These are phyloP conservation scores for Papilio machaon DNA, from an alignment of 1,140 invertebrate species.

Conservation along the genomic window DNA sequence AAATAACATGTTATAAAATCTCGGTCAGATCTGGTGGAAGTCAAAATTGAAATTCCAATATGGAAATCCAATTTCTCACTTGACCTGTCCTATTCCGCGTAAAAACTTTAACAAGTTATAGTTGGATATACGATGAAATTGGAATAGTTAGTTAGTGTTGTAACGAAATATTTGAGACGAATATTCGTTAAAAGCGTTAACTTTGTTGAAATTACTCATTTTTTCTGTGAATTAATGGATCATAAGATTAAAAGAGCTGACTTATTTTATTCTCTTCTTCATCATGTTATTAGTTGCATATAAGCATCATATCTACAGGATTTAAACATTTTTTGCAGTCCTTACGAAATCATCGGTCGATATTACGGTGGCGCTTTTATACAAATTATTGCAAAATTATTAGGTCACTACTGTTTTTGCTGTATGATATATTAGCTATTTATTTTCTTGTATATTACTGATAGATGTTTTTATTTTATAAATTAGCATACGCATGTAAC, in stretches of 20 bases:
- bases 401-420: not conserved
- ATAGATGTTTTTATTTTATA: not conserved
- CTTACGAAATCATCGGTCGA: not conserved
- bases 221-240: not conserved
- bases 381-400: not conserved
- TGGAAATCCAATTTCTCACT: slow-evolving; percentile 14
- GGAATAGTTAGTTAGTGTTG: not conserved
- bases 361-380: not conserved
- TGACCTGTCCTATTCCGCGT: slow-evolving; percentile 5
- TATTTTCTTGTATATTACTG: not conserved
- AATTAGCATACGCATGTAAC: slow-evolving; percentile 20
- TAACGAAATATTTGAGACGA: not conserved
- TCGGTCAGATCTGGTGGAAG: not conserved
- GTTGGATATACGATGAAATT: not conserved
- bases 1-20: not conserved
- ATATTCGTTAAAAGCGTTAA: not conserved
- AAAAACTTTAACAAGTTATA: not conserved
- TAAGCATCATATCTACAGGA: not conserved
- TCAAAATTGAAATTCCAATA: slow-evolving; percentile 9
- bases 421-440: not conserved
- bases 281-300: not conserved
- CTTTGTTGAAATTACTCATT: not conserved
- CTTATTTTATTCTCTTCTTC: not conserved
- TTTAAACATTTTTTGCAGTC: not conserved
- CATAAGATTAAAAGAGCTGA: not conserved